Evolutionary conservation across 2,113 vertebrate species (phyloP).

Genomic region (Philantomba maxwellii): DNA sequence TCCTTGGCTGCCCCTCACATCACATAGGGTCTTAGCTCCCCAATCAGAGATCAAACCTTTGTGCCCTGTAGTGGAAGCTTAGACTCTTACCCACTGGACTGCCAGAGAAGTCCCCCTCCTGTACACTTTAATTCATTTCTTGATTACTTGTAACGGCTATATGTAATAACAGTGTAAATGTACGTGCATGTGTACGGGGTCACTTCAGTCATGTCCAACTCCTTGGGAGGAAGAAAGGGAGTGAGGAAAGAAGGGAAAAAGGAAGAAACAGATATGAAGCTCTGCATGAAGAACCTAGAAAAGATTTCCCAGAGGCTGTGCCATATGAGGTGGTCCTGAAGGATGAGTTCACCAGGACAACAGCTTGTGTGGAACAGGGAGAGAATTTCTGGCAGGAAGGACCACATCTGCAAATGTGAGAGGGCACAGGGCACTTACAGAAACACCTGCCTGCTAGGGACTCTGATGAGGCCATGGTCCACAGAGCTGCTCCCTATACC

Average conservation of each 20-base stretch:
- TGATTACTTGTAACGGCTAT: not conserved
- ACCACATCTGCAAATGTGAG: not conserved
- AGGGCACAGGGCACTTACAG: accelerated
- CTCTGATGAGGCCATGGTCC: not conserved
- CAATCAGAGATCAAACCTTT: not conserved
- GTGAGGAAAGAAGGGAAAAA: not conserved
- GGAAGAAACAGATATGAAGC: not conserved
- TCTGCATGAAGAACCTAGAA: accelerated
- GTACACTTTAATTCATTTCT: not conserved
- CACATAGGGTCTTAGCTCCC: not conserved
- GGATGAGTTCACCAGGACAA: too few species aligned
- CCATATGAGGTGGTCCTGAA: accelerated
- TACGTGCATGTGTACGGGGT: not conserved
- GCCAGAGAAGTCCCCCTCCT: not conserved
- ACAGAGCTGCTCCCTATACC: not conserved
- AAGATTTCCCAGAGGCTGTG: not conserved
- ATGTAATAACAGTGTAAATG: not conserved
- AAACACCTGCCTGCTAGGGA: too few species aligned
- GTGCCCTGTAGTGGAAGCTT: not conserved
- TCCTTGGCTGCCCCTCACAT: not conserved
- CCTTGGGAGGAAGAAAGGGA: not conserved
- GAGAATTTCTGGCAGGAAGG: not conserved
- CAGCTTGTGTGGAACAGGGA: not conserved
- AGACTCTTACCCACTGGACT: not conserved
- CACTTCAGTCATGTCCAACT: not conserved